A percentile compares a stretch with the other conserved stretches of the same genome.
Evolutionary conservation across 2,113 vertebrate species (phyloP).

Genomic region (Cercocebus atys): DNA sequence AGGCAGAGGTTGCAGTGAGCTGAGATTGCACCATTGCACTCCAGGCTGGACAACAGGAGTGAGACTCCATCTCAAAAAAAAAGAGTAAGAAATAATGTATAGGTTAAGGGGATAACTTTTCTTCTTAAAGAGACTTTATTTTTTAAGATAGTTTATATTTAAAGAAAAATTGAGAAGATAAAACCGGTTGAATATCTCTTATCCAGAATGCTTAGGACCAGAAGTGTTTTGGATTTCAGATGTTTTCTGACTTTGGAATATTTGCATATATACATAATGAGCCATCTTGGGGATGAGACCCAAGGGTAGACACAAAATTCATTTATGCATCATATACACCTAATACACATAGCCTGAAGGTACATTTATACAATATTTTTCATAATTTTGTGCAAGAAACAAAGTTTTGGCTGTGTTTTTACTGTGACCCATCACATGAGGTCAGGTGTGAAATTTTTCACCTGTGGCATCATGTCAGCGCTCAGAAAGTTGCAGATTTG

Average conservation of each 20-base stretch:
- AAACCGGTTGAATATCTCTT: neutral
- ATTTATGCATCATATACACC: neutral
- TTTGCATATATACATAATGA: neutral
- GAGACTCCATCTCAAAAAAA: no score
- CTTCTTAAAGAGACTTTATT: neutral
- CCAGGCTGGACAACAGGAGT: no score
- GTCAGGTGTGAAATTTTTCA: neutral
- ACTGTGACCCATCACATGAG: neutral
- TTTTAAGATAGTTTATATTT: constrained; percentile 21
- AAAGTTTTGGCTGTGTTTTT: neutral
- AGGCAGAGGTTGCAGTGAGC: no score
- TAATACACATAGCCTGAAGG: neutral
- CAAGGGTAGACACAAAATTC: neutral
- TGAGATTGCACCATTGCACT: no score
- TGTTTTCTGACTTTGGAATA: neutral
- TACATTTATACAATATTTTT: neutral
- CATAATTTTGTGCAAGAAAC: neutral
- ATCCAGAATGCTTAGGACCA: neutral
- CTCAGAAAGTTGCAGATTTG: neutral
- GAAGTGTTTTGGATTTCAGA: neutral
- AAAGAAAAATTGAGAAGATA: neutral
- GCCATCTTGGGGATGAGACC: neutral
- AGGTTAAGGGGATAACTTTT: neutral
- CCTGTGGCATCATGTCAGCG: neutral
- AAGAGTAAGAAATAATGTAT: neutral